Base-by-base conservation (phyloP, 2,797 vertebrate genomes). In the Nyctibius grandis region DNA sequence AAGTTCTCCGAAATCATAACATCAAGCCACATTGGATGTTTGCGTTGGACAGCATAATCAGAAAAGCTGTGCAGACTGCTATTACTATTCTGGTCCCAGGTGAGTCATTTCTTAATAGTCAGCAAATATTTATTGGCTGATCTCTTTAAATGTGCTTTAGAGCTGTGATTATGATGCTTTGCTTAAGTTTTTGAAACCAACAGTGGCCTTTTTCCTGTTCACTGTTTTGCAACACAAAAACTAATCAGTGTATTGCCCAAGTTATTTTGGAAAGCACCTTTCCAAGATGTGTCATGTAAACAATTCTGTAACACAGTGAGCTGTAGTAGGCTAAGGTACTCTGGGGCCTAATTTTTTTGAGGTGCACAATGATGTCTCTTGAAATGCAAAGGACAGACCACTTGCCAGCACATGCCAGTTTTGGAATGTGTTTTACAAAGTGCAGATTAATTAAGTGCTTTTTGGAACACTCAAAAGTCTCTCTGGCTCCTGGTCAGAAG, bases 21-120 rank as follows among this genome's bases (percentile, higher is more conserved):
- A 99, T 99, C 97, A 99, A 99, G 96, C 99, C 99, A 48, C 99
- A 99, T 88, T 99, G 99, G 99, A 99, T 99, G 99, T 99, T 99
- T 90, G 99, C 99, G 38, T 96, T 99, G 97, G 99, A 99, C 97
- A 99, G 99, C 96, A 99, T 99, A 97, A 99, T 99, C 95, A 99
- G 99, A 54, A 99, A 99, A 98, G 99, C 99, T 4, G 99, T 99
- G 67, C 99, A 99, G 97, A 99, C 99, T 2, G 99, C 99, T 89
- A 99, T 99, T 95, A 99, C 99, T 42, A 99, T 99, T 96, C 98
- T 99, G 94, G 99, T 99, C 77, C 99, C 99, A 98, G 99, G 99
- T 99, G 98, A 98, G 97, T 92, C 13, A 90, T 56, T 42, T 54
- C 50, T 91, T 65, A 65, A 73, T 85, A 68, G 51, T 94, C 54